These are phyloP conservation scores for Falco concolor DNA, from an alignment of 2,797 vertebrate genomes.

Conservation along the genomic window DNA sequence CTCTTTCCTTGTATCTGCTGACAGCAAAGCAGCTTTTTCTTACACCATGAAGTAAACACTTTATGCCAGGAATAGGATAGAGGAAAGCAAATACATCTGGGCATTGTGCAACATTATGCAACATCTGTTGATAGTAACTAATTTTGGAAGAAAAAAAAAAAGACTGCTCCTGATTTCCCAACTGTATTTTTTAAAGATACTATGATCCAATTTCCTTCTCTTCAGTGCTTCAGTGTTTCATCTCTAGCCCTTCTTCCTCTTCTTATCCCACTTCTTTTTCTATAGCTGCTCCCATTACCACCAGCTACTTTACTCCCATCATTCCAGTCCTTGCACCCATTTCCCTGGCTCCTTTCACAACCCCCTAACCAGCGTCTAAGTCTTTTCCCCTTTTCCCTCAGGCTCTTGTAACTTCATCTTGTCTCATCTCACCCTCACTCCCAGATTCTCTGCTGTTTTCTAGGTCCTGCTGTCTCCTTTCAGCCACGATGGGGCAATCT, in stretches of 20 bases:
- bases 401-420: background rate
- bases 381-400: background rate
- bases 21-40: background rate
- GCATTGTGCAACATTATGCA: background rate
- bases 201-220: background rate
- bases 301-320: background rate
- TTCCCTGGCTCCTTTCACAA: background rate
- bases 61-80: background rate
- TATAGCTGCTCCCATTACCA: background rate
- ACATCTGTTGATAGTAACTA: background rate
- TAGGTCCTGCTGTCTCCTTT: background rate
- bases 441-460: background rate
- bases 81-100: background rate
- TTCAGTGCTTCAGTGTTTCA: background rate
- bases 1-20: background rate
- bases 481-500: background rate
- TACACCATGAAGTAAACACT: background rate
- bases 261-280: background rate
- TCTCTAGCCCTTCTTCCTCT: background rate
- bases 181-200: background rate
- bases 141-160: background rate
- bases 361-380: background rate
- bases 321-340: background rate
- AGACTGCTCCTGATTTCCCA: background rate
- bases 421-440: background rate